Evolutionary conservation across 2,888 invertebrate species (phyloP), one percentile per base, ranked within the genome.

Genomic region (Schizotus pectinicornis): DNA sequence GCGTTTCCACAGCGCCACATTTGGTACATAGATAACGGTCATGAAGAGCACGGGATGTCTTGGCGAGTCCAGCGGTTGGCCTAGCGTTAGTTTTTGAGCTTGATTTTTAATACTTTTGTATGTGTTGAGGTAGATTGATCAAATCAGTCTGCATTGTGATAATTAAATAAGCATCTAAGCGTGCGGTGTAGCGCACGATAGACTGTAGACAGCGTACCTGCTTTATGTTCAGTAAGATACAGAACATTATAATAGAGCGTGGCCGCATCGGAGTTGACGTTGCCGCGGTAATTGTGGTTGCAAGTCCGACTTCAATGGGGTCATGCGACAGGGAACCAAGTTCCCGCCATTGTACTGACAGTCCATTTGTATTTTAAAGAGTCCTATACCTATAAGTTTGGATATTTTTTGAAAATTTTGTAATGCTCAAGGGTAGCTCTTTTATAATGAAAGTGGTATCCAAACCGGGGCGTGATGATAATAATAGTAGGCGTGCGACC

Each of bases 101-200:
- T 77, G 71, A 73, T 77, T 76, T 76, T 77, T 77, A 77, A 77
- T 77, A 78, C 77, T 77, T 77, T 77, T 77, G 75, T 78, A 78
- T 76, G 72, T 73, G 71, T 75, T 73, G 69, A 68, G 68, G 70
- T 68, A 69, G 73, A 71, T 71, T 73, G 71, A 66, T 54, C 39
- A 37, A 63, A 60, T 67, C 70, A 69, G 72, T 74, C 71, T 71
- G 69, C 71, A 69, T 72, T 75, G 74, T 74, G 73, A 74, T 74
- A 74, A 73, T 63, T 74, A 72, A 69, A 66, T 73, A 74, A 73
- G 73, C 72, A 74, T 74, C 71, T 72, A 69, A 72, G 67, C 62
- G 73, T 72, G 74, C 73, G 69, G 67, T 58, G 58, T 69, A 72
- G 68, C 66, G 72, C 72, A 70, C 70, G 69, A 72, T 73, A 74